phyloP scores from a whole-genome alignment of 2,797 vertebrate species.

The Xiphophorus birchmanni region DNA sequence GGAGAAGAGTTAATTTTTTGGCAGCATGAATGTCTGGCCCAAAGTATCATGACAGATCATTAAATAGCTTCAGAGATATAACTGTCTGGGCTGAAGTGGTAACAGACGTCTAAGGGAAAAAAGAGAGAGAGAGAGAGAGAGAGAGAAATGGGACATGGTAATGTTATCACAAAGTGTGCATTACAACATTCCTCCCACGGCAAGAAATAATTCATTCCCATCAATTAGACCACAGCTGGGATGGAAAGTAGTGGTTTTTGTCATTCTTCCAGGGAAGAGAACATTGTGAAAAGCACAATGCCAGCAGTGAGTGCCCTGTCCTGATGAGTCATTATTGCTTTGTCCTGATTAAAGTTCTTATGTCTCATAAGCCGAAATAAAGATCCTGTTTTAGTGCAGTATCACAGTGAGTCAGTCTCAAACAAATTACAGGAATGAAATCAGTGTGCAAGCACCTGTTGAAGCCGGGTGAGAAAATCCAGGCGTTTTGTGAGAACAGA shows the following conservation, averaged over 20 bases:
- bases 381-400: constrained; percentile 8
- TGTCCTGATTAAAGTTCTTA: constrained; percentile 17
- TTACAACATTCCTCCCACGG: constrained; percentile 63
- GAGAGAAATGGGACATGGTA: constrained; percentile 33
- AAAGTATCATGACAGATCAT: neutral
- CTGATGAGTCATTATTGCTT: constrained; percentile 27
- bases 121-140: constrained; percentile 1
- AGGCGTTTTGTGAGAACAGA: constrained; percentile 27
- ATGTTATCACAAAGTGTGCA: constrained; percentile 41
- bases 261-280: constrained; percentile 28
- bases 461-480: constrained; percentile 15
- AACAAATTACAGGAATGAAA: constrained; percentile 33
- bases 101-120: neutral
- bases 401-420: constrained; percentile 27
- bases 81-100: constrained; percentile 16
- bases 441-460: constrained; percentile 45
- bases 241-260: constrained; percentile 35
- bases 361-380: constrained; percentile 12
- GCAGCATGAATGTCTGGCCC: neutral
- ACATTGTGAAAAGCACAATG: constrained; percentile 24
- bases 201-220: constrained; percentile 57
- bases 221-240: constrained; percentile 63
- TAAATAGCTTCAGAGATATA: neutral
- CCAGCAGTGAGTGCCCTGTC: constrained; percentile 29
- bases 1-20: neutral